A percentile compares a stretch with the other conserved stretches of the same genome.
Evolutionary conservation across 2,797 vertebrate species (phyloP).

Genomic region (Eupleurogrammus muticus): DNA sequence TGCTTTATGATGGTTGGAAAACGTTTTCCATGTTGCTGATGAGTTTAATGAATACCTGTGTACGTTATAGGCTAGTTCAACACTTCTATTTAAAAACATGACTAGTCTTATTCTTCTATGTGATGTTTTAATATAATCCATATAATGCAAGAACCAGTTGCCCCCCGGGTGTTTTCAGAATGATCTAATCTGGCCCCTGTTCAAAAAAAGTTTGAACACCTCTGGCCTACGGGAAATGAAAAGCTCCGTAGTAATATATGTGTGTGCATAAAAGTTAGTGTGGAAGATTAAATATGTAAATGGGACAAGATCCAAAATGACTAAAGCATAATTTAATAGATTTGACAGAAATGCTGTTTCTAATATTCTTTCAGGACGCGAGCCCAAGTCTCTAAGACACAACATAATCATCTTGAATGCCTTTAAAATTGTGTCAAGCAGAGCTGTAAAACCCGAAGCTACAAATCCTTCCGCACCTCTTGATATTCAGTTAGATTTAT

Average conservation of each 20-base stretch:
- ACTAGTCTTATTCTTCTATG: too few relatives aligned
- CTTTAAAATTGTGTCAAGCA: slow-evolving; percentile 32
- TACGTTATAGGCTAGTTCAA: too few relatives aligned
- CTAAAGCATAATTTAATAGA: slow-evolving; percentile 58
- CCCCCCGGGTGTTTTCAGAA: too few relatives aligned
- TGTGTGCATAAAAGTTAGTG: slow-evolving; percentile 19
- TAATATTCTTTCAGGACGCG: slow-evolving; percentile 45
- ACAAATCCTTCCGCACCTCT: slow-evolving; percentile 15
- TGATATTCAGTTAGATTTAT: slow-evolving; percentile 18
- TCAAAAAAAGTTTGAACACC: too few relatives aligned
- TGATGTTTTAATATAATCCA: too few relatives aligned
- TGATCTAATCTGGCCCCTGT: too few relatives aligned
- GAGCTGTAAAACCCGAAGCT: slow-evolving; percentile 25
- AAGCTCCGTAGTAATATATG: slow-evolving; percentile 6
- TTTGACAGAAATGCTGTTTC: slow-evolving; percentile 48
- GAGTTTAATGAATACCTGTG: too few relatives aligned
- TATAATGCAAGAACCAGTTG: too few relatives aligned
- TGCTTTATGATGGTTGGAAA: too few relatives aligned
- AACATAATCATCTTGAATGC: slow-evolving; percentile 59
- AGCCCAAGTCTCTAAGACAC: slow-evolving; percentile 46
- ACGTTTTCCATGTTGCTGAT: too few relatives aligned
- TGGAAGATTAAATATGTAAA: slow-evolving; percentile 60
- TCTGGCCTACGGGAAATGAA: neutral
- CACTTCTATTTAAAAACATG: too few relatives aligned
- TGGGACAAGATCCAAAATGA: slow-evolving; percentile 36